Conservation (phyloP, 2,113 vertebrate species). For the Beaufortia kweichowensis region DNA sequence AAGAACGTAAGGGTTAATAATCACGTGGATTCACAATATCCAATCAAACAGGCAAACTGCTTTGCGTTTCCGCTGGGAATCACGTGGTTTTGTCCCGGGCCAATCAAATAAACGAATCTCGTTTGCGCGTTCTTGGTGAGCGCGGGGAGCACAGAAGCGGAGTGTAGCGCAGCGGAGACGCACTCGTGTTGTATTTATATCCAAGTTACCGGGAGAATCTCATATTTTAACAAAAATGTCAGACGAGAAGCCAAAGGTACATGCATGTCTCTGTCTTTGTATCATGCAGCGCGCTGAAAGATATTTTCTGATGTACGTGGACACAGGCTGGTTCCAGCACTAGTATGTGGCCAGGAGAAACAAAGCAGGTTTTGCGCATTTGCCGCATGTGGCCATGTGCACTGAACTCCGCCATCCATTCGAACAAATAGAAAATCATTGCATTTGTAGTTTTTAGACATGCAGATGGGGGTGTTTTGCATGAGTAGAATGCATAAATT, state of each 20-base stretch:
- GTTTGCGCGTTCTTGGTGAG: slow-evolving; percentile 58
- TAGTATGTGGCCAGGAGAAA: slow-evolving; percentile 68
- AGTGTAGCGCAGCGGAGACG: slow-evolving; percentile 9
- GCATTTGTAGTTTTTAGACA: too few species aligned
- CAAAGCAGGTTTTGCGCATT: slow-evolving; percentile 70
- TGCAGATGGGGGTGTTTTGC: too few species aligned
- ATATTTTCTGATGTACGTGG: not conserved
- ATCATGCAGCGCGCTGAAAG: too few species aligned
- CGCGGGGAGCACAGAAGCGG: slow-evolving; percentile 65
- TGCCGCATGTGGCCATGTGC: slow-evolving; percentile 35
- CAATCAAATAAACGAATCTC: slow-evolving; percentile 18
- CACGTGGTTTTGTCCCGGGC: slow-evolving; percentile 32
- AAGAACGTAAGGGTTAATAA: not conserved
- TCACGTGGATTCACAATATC: slow-evolving; percentile 72
- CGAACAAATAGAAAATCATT: not conserved
- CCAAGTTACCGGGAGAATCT: not conserved
- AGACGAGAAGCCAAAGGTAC: slow-evolving; percentile 89
- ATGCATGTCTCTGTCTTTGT: slow-evolving; percentile 19
- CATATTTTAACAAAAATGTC: slow-evolving; percentile 74
- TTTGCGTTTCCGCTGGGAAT: slow-evolving; percentile 69
- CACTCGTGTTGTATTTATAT: not conserved
- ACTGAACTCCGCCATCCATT: not conserved
- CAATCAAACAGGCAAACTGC: slow-evolving; percentile 68
- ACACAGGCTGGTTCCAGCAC: slow-evolving; percentile 50
- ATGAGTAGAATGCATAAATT: not conserved